Evolutionary conservation across 2,113 vertebrate genomes (phyloP).

Genomic region (Taurulus bubalis): DNA sequence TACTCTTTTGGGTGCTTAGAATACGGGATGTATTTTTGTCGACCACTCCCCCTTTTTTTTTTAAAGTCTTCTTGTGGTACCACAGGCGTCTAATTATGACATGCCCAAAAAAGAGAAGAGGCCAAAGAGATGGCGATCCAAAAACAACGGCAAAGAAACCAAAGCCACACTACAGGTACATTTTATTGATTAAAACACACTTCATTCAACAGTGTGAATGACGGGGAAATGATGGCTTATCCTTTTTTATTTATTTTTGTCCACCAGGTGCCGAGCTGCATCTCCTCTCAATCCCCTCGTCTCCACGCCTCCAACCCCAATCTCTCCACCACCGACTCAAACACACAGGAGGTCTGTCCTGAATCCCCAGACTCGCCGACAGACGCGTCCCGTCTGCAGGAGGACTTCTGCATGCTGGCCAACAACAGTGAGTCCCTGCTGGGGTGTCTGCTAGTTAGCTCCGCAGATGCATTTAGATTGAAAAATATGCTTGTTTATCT

Average conservation of each 20-base stretch:
- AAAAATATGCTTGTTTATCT: neutral
- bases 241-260: slow-evolving; percentile 9
- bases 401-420: slow-evolving; percentile 93
- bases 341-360: slow-evolving; percentile 87
- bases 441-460: neutral
- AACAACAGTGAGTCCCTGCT: slow-evolving; percentile 90
- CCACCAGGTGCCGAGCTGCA: slow-evolving; percentile 74
- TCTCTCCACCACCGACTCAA: slow-evolving; percentile 90
- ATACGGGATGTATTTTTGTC: neutral
- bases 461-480: neutral
- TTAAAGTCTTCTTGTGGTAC: slow-evolving; percentile 11
- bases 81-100: slow-evolving; percentile 88
- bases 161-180: slow-evolving; percentile 89
- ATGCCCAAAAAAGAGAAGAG: slow-evolving; percentile 95
- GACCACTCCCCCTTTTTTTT: neutral
- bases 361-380: slow-evolving; percentile 90
- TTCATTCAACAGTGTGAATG: neutral
- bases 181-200: neutral
- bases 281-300: slow-evolving; percentile 86
- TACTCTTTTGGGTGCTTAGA: neutral
- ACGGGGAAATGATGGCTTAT: neutral
- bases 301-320: slow-evolving; percentile 96
- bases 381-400: slow-evolving; percentile 93
- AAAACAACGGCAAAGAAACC: slow-evolving; percentile 88
- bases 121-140: slow-evolving; percentile 90